These are phyloP conservation scores for Philereme transversata DNA, from an alignment of 2,888 invertebrate species.

Conservation along the genomic window DNA sequence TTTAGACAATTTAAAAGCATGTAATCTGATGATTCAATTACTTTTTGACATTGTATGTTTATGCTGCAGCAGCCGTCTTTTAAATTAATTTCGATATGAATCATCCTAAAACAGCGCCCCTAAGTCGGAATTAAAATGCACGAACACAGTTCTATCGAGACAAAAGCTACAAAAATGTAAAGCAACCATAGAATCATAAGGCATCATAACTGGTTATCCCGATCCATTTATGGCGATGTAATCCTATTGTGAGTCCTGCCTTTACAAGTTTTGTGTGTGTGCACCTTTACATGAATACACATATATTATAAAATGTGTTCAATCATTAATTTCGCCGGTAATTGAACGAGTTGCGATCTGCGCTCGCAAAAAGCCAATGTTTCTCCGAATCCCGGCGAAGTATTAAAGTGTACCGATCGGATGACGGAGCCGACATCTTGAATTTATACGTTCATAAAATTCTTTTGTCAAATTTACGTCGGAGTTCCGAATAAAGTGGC, in stretches of 20 bases:
- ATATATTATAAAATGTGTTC: constrained; percentile 70
- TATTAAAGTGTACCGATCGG: constrained; percentile 68
- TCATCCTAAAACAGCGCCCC: constrained; percentile 36
- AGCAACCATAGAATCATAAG: constrained; percentile 65
- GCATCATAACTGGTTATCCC: constrained; percentile 77
- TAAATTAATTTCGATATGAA: constrained; percentile 32
- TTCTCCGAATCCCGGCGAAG: constrained; percentile 67
- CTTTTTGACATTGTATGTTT: constrained; percentile 25
- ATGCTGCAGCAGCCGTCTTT: constrained; percentile 12
- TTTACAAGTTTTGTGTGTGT: constrained; percentile 40
- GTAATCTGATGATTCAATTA: constrained; percentile 31
- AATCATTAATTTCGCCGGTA: constrained; percentile 81
- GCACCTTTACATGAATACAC: constrained; percentile 49
- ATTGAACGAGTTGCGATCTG: constrained; percentile 75
- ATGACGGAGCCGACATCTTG: constrained; percentile 57
- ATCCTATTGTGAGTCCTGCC: constrained; percentile 72
- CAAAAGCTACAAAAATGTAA: constrained; percentile 78
- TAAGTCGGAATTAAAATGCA: constrained; percentile 79
- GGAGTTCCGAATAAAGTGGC: constrained; percentile 69
- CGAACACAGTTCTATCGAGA: constrained; percentile 71
- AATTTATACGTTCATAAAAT: constrained; percentile 82
- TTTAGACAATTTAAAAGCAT: too few species aligned
- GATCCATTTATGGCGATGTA: constrained; percentile 76
- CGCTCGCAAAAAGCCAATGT: constrained; percentile 67
- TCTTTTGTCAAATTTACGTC: constrained; percentile 81